These are phyloP conservation scores for Anguilla obscura DNA, from an alignment of 2,797 vertebrate species.

Conservation along the genomic window DNA sequence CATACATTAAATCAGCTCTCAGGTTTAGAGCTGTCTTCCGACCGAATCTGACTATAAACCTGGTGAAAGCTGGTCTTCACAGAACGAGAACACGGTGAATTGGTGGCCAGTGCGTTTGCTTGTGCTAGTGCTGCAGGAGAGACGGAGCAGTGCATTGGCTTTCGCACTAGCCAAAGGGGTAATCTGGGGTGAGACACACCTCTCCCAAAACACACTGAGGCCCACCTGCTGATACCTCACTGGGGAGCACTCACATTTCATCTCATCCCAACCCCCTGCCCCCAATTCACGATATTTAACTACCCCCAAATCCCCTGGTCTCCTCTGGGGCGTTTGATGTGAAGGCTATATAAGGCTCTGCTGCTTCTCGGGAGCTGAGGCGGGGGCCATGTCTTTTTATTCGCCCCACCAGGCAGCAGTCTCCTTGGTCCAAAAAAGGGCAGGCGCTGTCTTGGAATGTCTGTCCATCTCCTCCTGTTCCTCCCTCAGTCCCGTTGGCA, in stretches of 20 bases:
- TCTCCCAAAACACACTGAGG: slow-evolving; percentile 11
- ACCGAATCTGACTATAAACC: no score
- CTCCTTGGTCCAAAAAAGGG: slow-evolving; percentile 54
- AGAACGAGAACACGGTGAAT: no score
- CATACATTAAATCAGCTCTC: neutral
- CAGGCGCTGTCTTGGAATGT: slow-evolving; percentile 38
- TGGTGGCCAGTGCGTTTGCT: neutral
- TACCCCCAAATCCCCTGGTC: slow-evolving; percentile 9
- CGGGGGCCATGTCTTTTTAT: slow-evolving; percentile 44
- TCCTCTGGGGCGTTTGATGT: slow-evolving; percentile 49
- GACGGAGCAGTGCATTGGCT: neutral
- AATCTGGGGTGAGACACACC: slow-evolving; percentile 25
- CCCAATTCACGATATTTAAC: neutral
- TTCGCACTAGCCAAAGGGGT: neutral
- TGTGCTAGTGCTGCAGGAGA: neutral
- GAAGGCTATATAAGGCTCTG: slow-evolving; percentile 58
- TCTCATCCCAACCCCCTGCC: neutral
- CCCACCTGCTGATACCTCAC: slow-evolving; percentile 40
- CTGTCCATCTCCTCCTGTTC: neutral
- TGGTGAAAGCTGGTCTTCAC: neutral
- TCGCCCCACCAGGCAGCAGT: slow-evolving; percentile 28
- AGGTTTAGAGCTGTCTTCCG: neutral
- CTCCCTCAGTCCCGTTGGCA: slow-evolving; percentile 7
- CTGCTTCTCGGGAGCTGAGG: slow-evolving; percentile 11
- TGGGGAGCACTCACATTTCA: slow-evolving; percentile 53